Evolutionary conservation across 2,113 vertebrate species (phyloP).

Genomic region (Colaptes auratus): DNA sequence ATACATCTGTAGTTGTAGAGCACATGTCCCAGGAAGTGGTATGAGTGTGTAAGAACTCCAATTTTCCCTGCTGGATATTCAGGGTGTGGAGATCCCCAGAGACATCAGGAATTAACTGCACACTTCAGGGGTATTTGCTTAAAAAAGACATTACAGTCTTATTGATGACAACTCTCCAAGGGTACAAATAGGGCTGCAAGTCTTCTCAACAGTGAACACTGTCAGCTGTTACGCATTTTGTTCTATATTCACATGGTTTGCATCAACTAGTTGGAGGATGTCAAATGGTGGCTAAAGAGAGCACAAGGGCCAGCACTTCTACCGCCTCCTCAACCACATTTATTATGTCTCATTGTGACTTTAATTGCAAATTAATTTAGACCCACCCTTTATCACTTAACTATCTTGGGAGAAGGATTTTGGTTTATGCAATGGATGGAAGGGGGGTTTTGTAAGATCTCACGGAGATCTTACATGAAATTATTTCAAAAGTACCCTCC

Average conservation of each 20-base stretch:
- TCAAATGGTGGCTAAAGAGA: not conserved
- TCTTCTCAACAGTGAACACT: not conserved
- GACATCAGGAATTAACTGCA: not conserved
- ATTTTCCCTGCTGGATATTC: not conserved
- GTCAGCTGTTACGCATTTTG: not conserved
- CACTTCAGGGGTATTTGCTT: not conserved
- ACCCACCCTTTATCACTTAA: not conserved
- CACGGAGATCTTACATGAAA: not conserved
- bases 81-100: not conserved
- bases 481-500: not conserved
- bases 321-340: not conserved
- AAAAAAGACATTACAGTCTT: not conserved
- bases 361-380: not conserved
- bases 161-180: not conserved
- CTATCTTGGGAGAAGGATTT: not conserved
- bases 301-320: not conserved
- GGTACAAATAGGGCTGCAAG: not conserved
- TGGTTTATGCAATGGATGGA: not conserved
- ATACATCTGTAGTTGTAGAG: not conserved
- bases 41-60: not conserved
- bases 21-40: not conserved
- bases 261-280: not conserved
- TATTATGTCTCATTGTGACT: fast-evolving
- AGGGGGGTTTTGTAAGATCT: not conserved
- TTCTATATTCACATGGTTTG: not conserved